Percentiles rank a stretch among this genome's conserved stretches.
Conservation (phyloP, 2,888 invertebrate genomes). For the Oligia strigilis region DNA sequence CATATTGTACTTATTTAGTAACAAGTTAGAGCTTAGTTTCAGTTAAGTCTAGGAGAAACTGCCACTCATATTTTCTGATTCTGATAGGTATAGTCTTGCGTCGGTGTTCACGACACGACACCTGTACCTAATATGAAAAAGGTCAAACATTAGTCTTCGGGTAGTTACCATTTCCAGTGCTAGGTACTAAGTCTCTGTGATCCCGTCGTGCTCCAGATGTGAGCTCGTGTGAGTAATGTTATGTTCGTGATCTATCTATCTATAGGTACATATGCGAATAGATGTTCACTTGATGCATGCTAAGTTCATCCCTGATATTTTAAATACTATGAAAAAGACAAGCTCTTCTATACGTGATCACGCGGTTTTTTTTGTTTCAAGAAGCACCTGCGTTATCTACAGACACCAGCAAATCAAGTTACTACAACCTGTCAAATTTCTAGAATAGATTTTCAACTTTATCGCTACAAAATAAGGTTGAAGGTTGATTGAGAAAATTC, state of each 20-base stretch:
- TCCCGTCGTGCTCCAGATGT: conserved; percentile 63
- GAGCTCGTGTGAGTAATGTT: conserved; percentile 73
- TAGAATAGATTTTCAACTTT: too few species aligned
- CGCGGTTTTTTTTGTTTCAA: neutral
- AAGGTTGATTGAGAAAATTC: too few species aligned
- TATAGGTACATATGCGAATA: neutral
- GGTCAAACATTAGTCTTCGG: neutral
- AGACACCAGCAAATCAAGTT: too few species aligned
- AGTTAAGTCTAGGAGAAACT: neutral
- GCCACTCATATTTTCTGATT: neutral
- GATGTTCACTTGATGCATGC: conserved; percentile 1
- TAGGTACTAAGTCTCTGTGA: neutral
- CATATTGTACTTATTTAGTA: too few species aligned
- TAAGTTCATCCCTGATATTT: neutral
- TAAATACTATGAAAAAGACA: neutral
- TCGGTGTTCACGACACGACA: neutral
- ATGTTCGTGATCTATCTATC: conserved; percentile 49
- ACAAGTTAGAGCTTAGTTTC: neutral
- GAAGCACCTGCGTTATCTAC: neutral
- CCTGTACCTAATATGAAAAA: neutral
- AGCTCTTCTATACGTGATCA: too few species aligned
- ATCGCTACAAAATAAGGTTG: too few species aligned
- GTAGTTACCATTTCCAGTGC: conserved; percentile 47
- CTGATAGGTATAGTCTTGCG: neutral
- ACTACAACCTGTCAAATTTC: too few species aligned